Evolutionary conservation across 2,888 invertebrate genomes (phyloP).

Genomic region (Loripinus fragilis): DNA sequence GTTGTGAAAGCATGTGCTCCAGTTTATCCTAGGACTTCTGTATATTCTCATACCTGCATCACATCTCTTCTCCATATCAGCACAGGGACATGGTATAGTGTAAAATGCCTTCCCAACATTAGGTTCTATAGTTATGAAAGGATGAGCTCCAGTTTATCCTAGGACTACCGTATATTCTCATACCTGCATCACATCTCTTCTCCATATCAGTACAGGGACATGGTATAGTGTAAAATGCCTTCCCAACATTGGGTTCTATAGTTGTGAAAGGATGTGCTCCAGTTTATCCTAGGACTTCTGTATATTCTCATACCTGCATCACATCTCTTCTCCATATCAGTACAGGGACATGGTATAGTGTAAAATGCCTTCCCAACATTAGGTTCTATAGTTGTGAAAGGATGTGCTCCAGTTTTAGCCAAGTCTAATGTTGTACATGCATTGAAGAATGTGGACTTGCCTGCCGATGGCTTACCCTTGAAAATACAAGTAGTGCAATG

Average conservation of each 20-base stretch:
- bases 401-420: conserved; percentile 70
- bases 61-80: conserved; percentile 42
- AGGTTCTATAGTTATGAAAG: conserved; percentile 74
- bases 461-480: conserved; percentile 73
- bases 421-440: conserved; percentile 64
- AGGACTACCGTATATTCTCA: no score
- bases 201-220: conserved; percentile 63
- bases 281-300: conserved; percentile 64
- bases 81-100: conserved; percentile 68
- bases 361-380: conserved; percentile 71
- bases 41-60: conserved; percentile 69
- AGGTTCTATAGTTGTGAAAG: conserved; percentile 73
- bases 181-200: conserved; percentile 66
- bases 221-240: conserved; percentile 66
- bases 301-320: conserved; percentile 62
- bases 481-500: no score
- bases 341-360: conserved; percentile 69
- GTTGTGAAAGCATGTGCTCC: conserved; percentile 73
- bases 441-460: conserved; percentile 75
- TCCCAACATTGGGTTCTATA: conserved; percentile 72
- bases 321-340: conserved; percentile 43
- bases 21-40: conserved; percentile 36
- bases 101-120: conserved; percentile 71
- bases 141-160: conserved; percentile 63
- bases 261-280: conserved; percentile 73